Evolutionary conservation across 1,140 invertebrate species (phyloP), one percentile per base, ranked within the genome.

Genomic region (Cataglyphis hispanica): DNA sequence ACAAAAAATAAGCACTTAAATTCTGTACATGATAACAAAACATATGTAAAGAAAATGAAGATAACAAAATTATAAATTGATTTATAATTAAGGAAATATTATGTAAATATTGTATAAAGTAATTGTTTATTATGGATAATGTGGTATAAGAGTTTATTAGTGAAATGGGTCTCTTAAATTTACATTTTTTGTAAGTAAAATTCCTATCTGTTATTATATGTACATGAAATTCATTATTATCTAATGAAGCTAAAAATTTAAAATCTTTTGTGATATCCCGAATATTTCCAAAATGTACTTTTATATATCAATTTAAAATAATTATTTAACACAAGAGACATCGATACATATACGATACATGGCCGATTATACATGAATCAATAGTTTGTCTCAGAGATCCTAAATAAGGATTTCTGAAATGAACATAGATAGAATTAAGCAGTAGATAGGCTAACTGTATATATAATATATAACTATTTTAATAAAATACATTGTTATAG

Each of bases 21-120:
- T 53, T 53, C 2, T 16, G 5, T 50, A 69, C 1, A 22, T 56
- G n/a, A 16, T 50, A 50, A 50, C 46, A 16, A 58, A 50, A 69
- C 13, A 37, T 58, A 58, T 56, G 13, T 74, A 86, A 40, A 63
- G 19, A 83, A n/a, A 76, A 89, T 86, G 37, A 46, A 72, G 50
- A 61, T 67, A 76, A 74, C 88, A 50, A 85, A 75, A 88, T 53
- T 76, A 90, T 81, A 50, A 50, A 89, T 64, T 76, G 84, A 84
- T 66, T 88, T 90, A 86, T 80, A 90, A 85, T 90, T 91, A 92
- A 91, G 90, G 74, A 86, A 87, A 87, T 61, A 86, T 88, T 78
- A 88, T 94, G 93, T 94, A 94, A 91, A 94, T 94, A 94, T 84
- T 94, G 93, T 94, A 94, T 92, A 94, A 94, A 94, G 93, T 66